Base-by-base conservation (phyloP, 2,888 invertebrate species). In the Morpho achilles region DNA sequence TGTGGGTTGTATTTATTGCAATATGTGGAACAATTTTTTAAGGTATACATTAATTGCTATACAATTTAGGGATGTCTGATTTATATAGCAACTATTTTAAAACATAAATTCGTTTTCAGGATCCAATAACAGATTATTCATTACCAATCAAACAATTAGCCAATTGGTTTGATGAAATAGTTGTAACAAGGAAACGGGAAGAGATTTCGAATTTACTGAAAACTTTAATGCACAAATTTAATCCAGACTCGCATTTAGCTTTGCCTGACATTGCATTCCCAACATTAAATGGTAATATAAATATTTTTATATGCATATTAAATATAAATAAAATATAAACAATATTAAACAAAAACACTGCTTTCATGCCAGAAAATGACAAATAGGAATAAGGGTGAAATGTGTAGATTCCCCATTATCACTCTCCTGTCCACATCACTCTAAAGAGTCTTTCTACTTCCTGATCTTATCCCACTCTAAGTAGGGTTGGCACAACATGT, bases 1-100 rank as follows among this genome's bases (percentile, higher is more conserved):
- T 99, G 99, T 86, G 99, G 99, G 0, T 91, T 99, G 9, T 99
- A 96, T 84, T 91, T 99, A 60, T 89, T 99, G 56, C 98, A 99
- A 80, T 99, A 98, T 91, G 98, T 97, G 6, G 99, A 99, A 87
- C 96, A 96, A 62, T 99, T 99, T 88, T 98, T 98, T 82, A 93
- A 94, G 92, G 96, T 96, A 45, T 32, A 32, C 5, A 76, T 8
- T 32, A 7, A 73, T 71, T 57, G 50, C 5, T 5, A 2, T 32
- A 32, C 2, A 32, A 32, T 32, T 5, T 32, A 32, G 32, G 16
- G 16, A 16, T 16, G 1, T 32, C 32, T 32, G 32, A 32, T 32
- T 32, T 32, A 32, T 32, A 32, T 32, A 5, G 5, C 3, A 32
- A 32, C 32, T 32, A 32, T 32, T 32, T 32, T 32, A 32, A 32